Evolutionary conservation across 2,888 invertebrate species (phyloP).

Genomic region (Myopa tessellatipennis): DNA sequence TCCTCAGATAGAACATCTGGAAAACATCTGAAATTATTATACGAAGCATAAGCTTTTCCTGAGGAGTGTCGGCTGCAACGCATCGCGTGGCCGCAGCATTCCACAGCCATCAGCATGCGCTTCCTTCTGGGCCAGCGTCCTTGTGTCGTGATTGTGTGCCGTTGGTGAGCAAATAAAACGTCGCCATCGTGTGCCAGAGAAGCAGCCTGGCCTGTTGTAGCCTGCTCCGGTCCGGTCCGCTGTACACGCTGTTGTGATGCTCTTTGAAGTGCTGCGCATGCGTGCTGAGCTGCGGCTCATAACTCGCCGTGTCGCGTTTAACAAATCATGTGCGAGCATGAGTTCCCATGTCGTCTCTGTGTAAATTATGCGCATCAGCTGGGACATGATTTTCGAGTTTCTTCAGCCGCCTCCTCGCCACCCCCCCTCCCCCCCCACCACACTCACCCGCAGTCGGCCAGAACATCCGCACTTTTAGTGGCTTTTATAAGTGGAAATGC

Average conservation of each 20-base stretch:
- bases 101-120: not conserved
- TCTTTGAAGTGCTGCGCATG: conserved; percentile 37
- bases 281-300: conserved; percentile 31
- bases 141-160: not conserved
- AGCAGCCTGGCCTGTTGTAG: not conserved
- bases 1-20: too few species aligned
- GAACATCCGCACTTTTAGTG: not conserved
- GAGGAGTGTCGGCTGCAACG: not conserved
- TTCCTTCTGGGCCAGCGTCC: conserved; percentile 10
- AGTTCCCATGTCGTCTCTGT: conserved; percentile 30
- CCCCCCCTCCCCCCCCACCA: not conserved
- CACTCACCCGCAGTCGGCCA: too few species aligned
- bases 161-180: not conserved
- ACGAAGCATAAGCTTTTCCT: not conserved
- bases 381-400: conserved; percentile 29
- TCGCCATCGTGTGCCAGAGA: not conserved
- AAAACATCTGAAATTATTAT: too few species aligned
- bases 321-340: conserved; percentile 39
- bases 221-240: not conserved
- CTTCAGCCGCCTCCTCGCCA: not conserved
- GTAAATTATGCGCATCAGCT: conserved; percentile 28
- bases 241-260: not conserved
- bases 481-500: not conserved
- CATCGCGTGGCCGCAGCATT: not conserved
- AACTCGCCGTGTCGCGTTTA: conserved; percentile 36